Evolutionary conservation across 2,888 invertebrate species (phyloP), one percentile per base, ranked within the genome.

Genomic region (Drosophila colorata): DNA sequence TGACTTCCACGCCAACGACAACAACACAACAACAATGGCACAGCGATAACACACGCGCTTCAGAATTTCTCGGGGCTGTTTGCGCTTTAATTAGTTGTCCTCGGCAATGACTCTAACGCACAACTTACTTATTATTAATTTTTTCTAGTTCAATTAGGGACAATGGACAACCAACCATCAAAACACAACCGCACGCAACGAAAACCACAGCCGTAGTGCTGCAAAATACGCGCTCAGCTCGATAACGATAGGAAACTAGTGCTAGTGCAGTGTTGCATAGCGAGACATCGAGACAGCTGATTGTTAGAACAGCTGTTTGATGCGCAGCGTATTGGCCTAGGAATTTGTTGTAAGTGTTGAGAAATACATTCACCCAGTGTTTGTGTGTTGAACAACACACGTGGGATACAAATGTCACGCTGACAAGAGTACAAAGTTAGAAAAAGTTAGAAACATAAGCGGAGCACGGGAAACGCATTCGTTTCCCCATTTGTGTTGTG

Each of bases 141-240:
- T 64, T 69, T 49, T 69, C 37, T 43, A 49, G 44, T 67, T 44
- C 63, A 67, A 60, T 68, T 63, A 67, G 68, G 68, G 31, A 60
- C 64, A 74, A 69, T 74, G 48, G 56, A 60, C 46, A 46, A 53
- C 58, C 69, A 73, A 76, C 58, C 68, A 73, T 66, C 77, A 73
- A 76, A 76, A 77, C 69, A 76, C 75, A 75, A 77, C 72, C 77
- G 57, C 56, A 73, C 74, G 61, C 55, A 74, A 74, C 61, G 75
- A 70, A 74, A 74, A 66, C 59, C 75, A 74, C 61, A 74, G 65
- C 61, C 70, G 55, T 66, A 74, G 74, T 74, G 70, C 75, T 74
- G 70, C 44, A 66, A 59, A 74, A 66, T 44, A 53, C 64, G 43
- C 41, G 16, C 37, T 46, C 33, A 41, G 18, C 16, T 38, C 61